A percentile compares a stretch with the other conserved stretches of the same genome.
These are phyloP conservation scores for Drosophila azteca DNA, from an alignment of 1,140 invertebrate genomes.

Conservation along the genomic window DNA sequence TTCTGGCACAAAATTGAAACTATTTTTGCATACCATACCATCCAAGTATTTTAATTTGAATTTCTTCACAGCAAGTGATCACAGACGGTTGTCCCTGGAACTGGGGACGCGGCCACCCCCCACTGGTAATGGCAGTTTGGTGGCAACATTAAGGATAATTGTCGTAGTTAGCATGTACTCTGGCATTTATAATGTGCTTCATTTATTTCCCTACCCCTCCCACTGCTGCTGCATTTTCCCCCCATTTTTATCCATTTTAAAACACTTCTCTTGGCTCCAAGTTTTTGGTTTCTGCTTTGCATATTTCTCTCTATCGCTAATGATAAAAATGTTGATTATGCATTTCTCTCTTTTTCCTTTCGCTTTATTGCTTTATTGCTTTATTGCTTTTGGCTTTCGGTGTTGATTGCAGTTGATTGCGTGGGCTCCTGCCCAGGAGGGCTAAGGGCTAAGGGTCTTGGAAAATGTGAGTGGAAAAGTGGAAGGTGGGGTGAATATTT, in stretches of 20 bases:
- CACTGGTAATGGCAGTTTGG: slow-evolving; percentile 67
- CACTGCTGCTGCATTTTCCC: slow-evolving; percentile 2
- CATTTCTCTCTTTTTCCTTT: slow-evolving; percentile 25
- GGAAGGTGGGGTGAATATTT: slow-evolving; percentile 4
- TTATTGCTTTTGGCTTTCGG: slow-evolving; percentile 46
- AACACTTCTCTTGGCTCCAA: slow-evolving; percentile 31
- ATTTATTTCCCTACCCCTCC: slow-evolving; percentile 56
- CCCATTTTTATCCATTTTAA: slow-evolving; percentile 28
- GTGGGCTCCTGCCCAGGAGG: slow-evolving; percentile 22
- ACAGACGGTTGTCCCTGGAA: slow-evolving; percentile 24
- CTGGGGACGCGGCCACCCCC: neutral
- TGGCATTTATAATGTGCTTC: slow-evolving; percentile 80
- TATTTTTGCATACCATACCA: slow-evolving; percentile 79
- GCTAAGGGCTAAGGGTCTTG: neutral
- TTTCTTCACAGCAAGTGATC: slow-evolving; percentile 77
- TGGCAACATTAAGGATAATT: slow-evolving; percentile 81
- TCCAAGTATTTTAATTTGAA: slow-evolving; percentile 79
- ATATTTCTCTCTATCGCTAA: slow-evolving; percentile 61
- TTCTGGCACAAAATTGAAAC: slow-evolving; percentile 73
- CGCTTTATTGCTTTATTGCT: slow-evolving; percentile 66
- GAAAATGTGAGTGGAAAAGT: neutral
- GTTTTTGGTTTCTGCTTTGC: slow-evolving; percentile 49
- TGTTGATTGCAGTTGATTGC: slow-evolving; percentile 75
- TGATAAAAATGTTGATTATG: slow-evolving; percentile 79
- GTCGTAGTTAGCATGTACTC: slow-evolving; percentile 80